Evolutionary conservation across 2,888 invertebrate genomes (phyloP).

Genomic region (Oxyteleia sp.): DNA sequence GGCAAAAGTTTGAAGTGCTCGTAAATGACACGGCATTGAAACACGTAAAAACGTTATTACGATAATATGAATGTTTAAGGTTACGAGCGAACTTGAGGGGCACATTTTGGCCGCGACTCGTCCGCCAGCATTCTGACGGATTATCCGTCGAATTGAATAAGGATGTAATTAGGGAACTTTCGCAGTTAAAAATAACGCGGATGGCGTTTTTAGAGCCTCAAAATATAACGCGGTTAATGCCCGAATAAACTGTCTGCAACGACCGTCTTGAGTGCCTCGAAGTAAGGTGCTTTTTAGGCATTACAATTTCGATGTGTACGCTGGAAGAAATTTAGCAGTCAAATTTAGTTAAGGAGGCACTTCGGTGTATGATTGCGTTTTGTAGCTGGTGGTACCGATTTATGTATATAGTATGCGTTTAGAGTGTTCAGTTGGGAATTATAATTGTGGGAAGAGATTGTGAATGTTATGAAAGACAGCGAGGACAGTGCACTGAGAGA

Average conservation of each 20-base stretch:
- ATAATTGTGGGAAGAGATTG: no score
- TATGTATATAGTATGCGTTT: no score
- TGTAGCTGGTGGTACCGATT: no score
- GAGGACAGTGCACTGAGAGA: no score
- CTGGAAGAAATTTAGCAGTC: no score
- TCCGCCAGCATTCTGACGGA: background rate
- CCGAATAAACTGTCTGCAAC: background rate
- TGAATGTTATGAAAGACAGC: no score
- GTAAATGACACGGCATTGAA: slow-evolving; percentile 27
- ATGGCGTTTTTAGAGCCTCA: background rate
- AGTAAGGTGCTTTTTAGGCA: background rate
- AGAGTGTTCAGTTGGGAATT: no score
- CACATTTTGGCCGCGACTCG: background rate
- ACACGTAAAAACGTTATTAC: slow-evolving; percentile 41
- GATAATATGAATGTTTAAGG: slow-evolving; percentile 35
- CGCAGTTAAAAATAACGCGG: slow-evolving; percentile 9
- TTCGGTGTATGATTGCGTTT: no score
- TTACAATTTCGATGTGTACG: background rate
- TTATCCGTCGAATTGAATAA: slow-evolving; percentile 21
- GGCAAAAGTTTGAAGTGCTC: slow-evolving; percentile 34
- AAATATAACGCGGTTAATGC: slow-evolving; percentile 8
- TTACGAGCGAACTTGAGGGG: slow-evolving; percentile 28
- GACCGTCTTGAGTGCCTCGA: background rate
- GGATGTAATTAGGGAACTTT: slow-evolving; percentile 1
- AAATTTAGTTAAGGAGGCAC: no score